Evolutionary conservation across 92 coral and sea anemone species (phyloP), one percentile per base, ranked within the genome.

Genomic region (Phymanthus crucifer): DNA sequence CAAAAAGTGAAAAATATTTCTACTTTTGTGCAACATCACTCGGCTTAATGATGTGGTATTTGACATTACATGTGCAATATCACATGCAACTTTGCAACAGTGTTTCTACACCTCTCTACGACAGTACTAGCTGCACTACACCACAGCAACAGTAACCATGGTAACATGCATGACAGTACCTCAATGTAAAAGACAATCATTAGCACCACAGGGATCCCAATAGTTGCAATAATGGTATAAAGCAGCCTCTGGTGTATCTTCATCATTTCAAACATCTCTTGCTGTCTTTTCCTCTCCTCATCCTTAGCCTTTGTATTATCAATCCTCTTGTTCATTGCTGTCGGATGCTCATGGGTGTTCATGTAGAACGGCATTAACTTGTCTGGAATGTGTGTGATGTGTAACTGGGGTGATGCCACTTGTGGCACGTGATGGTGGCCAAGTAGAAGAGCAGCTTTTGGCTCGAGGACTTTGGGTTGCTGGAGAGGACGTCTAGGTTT

Each of bases 181-280:
- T 95, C 98, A 78, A 95, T 84, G 84, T 90, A 93, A 70, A 90
- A 95, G 75, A 95, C 88, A 34, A 95, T 88, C 17, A 95, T 48
- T 52, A 95, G 75, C 6, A 95, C 95, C 90, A 95, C 95, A 86
- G 98, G 98, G 47, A 95, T 95, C 45, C 99, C 99, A 91, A 95
- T 93, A n/a, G 99, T 95, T 35, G 99, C 99, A 56, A 95, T 89
- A 47, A 95, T 87, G 0, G 99, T 95, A 79, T 95, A 95, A 80
- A 95, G 80, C 72, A 95, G 79, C 61, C 93, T 80, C 79, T 95
- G 98, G 24, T 93, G 98, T 71, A 93, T 93, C 83, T 91, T 93
- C 84, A 95, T 61, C 99, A 95, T 95, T 66, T 95, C 99, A 80
- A 95, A 89, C 86, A 95, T 91, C 76, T 95, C 98, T 81, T 95